phyloP scores from a whole-genome alignment of 2,113 vertebrate species.

The Corvus hawaiiensis region DNA sequence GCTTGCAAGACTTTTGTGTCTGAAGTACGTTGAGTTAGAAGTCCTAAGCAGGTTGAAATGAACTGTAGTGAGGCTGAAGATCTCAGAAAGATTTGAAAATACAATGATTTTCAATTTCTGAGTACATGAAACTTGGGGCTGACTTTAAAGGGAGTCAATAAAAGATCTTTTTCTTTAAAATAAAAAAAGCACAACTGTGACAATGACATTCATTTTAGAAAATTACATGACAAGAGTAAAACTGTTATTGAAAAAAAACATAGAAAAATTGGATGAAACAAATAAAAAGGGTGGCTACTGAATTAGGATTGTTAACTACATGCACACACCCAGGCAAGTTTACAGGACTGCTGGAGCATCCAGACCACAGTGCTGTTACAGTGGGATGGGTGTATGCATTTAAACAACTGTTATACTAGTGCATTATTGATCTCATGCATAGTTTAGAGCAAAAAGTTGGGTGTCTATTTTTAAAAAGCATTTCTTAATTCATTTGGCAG shows the following conservation, averaged over 20 bases:
- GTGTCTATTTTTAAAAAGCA: background rate
- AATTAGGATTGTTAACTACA: background rate
- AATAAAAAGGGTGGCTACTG: background rate
- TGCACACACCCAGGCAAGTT: accelerated
- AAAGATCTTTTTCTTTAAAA: background rate
- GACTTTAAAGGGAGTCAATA: background rate
- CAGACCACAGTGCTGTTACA: background rate
- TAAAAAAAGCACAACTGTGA: background rate
- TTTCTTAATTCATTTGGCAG: background rate
- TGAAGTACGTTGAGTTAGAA: background rate
- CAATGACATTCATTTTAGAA: background rate
- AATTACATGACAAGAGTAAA: background rate
- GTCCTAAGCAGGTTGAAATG: background rate
- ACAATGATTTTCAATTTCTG: background rate
- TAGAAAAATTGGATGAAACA: background rate
- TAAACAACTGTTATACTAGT: background rate
- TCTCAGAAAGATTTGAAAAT: background rate
- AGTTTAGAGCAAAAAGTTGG: background rate
- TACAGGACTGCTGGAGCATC: background rate
- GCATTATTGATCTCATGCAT: background rate
- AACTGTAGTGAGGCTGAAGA: background rate
- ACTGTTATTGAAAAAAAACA: background rate
- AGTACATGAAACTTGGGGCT: background rate
- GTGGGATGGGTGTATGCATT: accelerated
- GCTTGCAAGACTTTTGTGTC: background rate